Conservation (phyloP, 2,113 vertebrate species). For the Ameiurus melas region DNA sequence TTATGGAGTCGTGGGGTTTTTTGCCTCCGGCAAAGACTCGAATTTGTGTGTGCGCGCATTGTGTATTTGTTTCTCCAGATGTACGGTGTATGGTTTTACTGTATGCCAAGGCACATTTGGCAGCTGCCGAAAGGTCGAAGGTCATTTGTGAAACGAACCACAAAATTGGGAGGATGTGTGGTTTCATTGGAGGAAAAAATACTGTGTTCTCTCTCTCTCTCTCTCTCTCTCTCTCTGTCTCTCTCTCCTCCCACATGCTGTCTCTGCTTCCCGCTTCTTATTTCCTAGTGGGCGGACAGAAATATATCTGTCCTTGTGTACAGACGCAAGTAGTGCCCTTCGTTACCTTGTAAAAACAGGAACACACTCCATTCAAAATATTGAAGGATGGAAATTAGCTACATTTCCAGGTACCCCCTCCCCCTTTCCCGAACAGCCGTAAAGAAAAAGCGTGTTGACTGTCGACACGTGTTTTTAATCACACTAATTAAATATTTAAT, state of each 20-base stretch:
- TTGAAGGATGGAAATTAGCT: slow-evolving; percentile 69
- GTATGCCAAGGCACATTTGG: slow-evolving; percentile 23
- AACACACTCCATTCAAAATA: slow-evolving; percentile 70
- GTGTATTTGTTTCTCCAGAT: slow-evolving; percentile 20
- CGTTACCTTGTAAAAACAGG: slow-evolving; percentile 67
- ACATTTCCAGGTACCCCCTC: slow-evolving; percentile 54
- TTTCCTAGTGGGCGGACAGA: slow-evolving; percentile 34
- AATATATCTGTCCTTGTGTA: slow-evolving; percentile 47
- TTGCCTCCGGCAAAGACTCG: not conserved
- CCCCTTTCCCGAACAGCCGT: slow-evolving; percentile 34
- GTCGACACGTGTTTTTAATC: slow-evolving; percentile 62
- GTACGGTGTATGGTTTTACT: slow-evolving; percentile 26
- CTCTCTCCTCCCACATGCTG: not conserved
- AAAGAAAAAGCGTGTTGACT: slow-evolving; percentile 54
- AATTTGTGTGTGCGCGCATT: slow-evolving; percentile 20
- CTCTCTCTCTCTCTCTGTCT: not conserved
- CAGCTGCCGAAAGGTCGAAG: slow-evolving; percentile 25
- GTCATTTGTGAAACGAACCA: slow-evolving; percentile 26
- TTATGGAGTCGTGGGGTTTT: not conserved
- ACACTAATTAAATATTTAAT: slow-evolving; percentile 60
- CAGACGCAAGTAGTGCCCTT: slow-evolving; percentile 66
- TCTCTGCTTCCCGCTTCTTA: slow-evolving; percentile 8
- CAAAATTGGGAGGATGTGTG: slow-evolving; percentile 15
- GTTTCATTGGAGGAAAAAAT: slow-evolving; percentile 30
- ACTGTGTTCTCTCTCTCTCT: not conserved